phyloP scores from a whole-genome alignment of 2,888 invertebrate species.

The Phragmatobia fuliginosa region DNA sequence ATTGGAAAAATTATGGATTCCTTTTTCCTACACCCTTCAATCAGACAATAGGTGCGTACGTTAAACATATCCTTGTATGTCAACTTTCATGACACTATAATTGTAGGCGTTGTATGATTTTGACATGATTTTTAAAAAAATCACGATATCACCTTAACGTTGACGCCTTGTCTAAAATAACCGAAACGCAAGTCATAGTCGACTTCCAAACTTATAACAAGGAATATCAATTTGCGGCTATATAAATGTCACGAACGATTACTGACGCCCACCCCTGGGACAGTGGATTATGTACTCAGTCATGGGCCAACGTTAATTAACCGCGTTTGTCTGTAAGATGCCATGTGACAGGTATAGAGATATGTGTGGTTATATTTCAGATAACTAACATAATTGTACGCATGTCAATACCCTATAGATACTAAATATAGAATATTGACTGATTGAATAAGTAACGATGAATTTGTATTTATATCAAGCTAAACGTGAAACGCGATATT shows the following conservation, averaged over 20 bases:
- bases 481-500: neutral
- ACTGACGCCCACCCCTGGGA: slow-evolving; percentile 22
- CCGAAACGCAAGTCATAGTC: slow-evolving; percentile 44
- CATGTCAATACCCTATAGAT: neutral
- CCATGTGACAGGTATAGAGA: neutral
- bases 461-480: neutral
- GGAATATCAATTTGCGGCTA: slow-evolving; percentile 51
- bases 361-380: neutral
- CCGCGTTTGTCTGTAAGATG: neutral
- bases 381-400: neutral
- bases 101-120: neutral
- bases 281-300: slow-evolving; percentile 13
- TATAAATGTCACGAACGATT: slow-evolving; percentile 35
- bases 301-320: slow-evolving; percentile 2
- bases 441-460: neutral
- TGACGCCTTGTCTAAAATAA: slow-evolving; percentile 29
- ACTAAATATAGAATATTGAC: neutral
- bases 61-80: neutral
- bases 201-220: slow-evolving; percentile 40
- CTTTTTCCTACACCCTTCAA: too few species aligned
- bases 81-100: neutral
- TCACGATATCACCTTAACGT: slow-evolving; percentile 1
- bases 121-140: neutral
- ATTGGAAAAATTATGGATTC: too few species aligned
- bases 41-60: neutral